Evolutionary conservation across 30 jellyfish, hydroid and myxozoan species (phyloP), one percentile per base, ranked within the genome.

Genomic region (Turritopsis rubra): DNA sequence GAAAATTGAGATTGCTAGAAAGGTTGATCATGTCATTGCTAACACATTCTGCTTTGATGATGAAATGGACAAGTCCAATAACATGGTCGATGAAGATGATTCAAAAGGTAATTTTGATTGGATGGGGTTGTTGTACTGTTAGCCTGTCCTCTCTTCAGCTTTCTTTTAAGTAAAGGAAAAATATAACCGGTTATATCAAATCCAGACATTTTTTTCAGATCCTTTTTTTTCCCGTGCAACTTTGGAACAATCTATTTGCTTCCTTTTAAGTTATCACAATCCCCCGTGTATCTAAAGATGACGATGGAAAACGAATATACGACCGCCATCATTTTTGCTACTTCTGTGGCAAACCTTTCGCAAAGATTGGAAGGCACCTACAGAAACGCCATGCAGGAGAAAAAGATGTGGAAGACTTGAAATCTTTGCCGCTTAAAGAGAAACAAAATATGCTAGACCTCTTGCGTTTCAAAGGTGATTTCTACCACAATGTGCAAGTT

Each of bases 381-480:
- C 1, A 26, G 73, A 52, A 60, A 26, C 65, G 29, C 22, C 95
- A 86, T 81, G 79, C 70, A 65, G 85, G 79, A 23, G 89, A 86
- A 75, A 22, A 27, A 18, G 89, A 79, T 52, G 80, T 79, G 52
- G 30, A 26, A 22, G 82, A 30, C 17, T 24, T 74, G 65, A 26
- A 24, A n/a, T n/a, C n/a, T n/a, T n/a, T n/a, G 16, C 7, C 16
- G 28, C 60, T 30, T 52, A 54, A 74, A 18, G 75, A 52, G 22
- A 72, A 53, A 54, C 29, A 27, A 29, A 80, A 79, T 30, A 85
- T 79, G 30, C 73, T 86, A 23, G 89, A 86, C 16, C 85, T 79
- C 16, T 41, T 80, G 28, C 26, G 93, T 17, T 70, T 77, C 41
- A 66, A 85, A 71, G 85, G 93, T 28, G 93, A 77, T 31, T 73